Evolutionary conservation across 1,140 invertebrate genomes (phyloP), one percentile per base, ranked within the genome.

Genomic region (Palaemon carinicauda): DNA sequence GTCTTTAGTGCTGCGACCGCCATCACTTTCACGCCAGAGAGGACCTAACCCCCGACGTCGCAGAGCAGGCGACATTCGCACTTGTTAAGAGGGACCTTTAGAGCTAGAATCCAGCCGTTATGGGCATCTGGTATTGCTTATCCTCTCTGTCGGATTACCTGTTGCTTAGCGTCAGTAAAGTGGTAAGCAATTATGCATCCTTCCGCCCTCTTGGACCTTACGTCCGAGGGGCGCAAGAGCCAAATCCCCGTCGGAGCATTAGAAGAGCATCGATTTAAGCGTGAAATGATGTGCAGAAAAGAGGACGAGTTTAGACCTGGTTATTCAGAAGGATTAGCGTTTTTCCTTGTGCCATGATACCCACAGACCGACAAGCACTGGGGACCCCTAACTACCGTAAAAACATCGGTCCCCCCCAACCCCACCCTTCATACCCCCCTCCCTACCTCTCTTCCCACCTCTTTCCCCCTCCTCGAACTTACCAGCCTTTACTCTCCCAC

Each of bases 241-340:
- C 79, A 73, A 86, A 80, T 80, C 65, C 74, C 60, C 51, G 74
- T 50, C 0, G 17, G 27, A 31, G 77, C 60, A 86, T 86, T 86
- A 86, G 83, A 86, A 80, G 83, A 86, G 83, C 83, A 86, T 86
- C 83, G 83, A 86, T 86, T 86, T 86, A 86, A 86, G 83, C 83
- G 83, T 86, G 83, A 86, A 86, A 86, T 86, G 83, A 86, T 86
- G 83, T 86, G 83, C 83, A 86, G 83, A 86, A 86, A 86, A 86
- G 83, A 77, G 77, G 83, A 80, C 83, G 77, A 80, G 83, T 85
- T 86, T 86, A 86, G 83, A 86, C 75, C 83, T 80, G 83, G 83
- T 86, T 86, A 86, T 86, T 41, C 83, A 77, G 75, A 73, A 15
- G 77, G 83, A 80, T 86, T 86, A 86, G 52, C 83, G 83, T 86